phyloP scores from a whole-genome alignment of 2,797 vertebrate species.

The Pristis pectinata region DNA sequence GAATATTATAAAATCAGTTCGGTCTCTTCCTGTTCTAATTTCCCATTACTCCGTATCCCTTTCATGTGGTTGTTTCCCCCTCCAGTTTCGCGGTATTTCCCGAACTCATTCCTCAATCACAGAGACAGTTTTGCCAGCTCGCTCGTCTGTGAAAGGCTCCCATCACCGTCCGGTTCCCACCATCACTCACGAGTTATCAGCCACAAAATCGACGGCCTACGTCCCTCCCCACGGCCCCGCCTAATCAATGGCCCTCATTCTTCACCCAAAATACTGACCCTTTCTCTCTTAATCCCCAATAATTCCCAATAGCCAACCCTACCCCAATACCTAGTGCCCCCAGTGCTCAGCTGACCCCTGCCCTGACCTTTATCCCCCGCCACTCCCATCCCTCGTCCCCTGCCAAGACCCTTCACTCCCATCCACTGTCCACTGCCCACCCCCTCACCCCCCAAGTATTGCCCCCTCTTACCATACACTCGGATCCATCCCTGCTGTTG shows the following conservation, averaged over 20 bases:
- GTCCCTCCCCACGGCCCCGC: no score
- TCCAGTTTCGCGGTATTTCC: background rate
- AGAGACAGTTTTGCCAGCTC: background rate
- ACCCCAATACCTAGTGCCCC: no score
- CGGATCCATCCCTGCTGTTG: conserved; percentile 89
- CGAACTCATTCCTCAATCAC: background rate
- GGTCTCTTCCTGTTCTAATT: background rate
- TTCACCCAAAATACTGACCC: background rate
- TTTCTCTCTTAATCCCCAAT: no score
- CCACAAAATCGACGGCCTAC: background rate
- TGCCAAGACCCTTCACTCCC: conserved; percentile 6
- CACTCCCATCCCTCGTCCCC: conserved; percentile 24
- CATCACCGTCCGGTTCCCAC: background rate
- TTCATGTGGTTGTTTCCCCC: no score
- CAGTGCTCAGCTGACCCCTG: background rate
- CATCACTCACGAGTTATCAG: background rate
- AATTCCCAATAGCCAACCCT: no score
- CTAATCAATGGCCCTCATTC: no score
- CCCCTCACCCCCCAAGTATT: background rate
- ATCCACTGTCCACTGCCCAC: conserved; percentile 50
- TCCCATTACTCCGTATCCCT: no score
- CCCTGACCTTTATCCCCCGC: background rate
- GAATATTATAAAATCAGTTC: background rate
- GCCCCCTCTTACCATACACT: conserved; percentile 72
- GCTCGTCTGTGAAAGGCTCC: background rate